Percentiles rank a stretch among this genome's conserved stretches.
These are phyloP conservation scores for Aquatica leii DNA, from an alignment of 2,888 invertebrate genomes.

Conservation along the genomic window DNA sequence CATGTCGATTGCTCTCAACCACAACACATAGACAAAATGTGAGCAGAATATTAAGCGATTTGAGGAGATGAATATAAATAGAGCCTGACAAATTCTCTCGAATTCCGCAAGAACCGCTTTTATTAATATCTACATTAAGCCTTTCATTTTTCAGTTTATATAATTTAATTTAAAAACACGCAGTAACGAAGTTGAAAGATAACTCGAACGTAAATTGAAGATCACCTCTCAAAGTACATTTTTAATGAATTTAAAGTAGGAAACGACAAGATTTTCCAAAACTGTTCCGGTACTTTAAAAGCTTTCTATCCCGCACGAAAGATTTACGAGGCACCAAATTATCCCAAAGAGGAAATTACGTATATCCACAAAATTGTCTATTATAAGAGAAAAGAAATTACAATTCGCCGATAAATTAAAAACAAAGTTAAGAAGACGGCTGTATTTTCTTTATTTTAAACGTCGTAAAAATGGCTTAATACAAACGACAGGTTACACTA, in stretches of 20 bases:
- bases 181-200: constrained; percentile 15
- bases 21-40: constrained; percentile 27
- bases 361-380: constrained; percentile 25
- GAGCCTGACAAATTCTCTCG: not conserved
- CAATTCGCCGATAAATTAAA: not conserved
- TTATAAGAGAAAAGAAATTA: constrained; percentile 18
- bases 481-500: too few relatives aligned
- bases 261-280: constrained; percentile 24
- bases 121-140: constrained; percentile 1
- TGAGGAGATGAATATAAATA: constrained; percentile 9
- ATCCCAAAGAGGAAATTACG: constrained; percentile 33
- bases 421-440: too few relatives aligned
- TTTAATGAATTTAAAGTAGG: constrained; percentile 32
- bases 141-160: not conserved
- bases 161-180: constrained; percentile 15
- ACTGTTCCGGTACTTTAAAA: constrained; percentile 19
- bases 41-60: constrained; percentile 27
- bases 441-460: not conserved
- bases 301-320: constrained; percentile 19
- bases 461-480: too few relatives aligned
- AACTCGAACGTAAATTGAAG: not conserved
- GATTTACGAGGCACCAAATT: constrained; percentile 33
- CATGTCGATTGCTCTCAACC: constrained; percentile 26
- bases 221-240: constrained; percentile 11
- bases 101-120: not conserved